Base-by-base conservation (phyloP, 2,888 invertebrate species). In the Hirudinaria manillensis region DNA sequence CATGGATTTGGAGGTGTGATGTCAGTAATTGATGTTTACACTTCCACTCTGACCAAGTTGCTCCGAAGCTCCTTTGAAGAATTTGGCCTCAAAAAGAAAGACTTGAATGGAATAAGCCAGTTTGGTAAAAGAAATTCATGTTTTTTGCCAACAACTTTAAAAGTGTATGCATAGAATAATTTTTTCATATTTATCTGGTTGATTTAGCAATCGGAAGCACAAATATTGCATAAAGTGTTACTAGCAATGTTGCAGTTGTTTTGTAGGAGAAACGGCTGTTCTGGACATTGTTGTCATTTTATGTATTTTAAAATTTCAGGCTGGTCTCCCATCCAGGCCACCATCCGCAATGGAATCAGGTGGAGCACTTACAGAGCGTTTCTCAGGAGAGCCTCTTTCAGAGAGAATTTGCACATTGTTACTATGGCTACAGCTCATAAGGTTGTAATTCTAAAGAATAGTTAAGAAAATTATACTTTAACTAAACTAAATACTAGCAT, bases 1-100 rank as follows among this genome's bases (percentile, higher is more conserved):
- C 80, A 80, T 66, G 80, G 80, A 38, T 80, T 76, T 65, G 80
- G 80, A 24, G 80, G 80, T 13, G 70, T 77, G 16, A 36, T 80
- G 77, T 76, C 80, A 16, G 78, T 80, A 19, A 45, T 24, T 3
- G 79, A 80, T 34, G 76, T 75, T 21, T 66, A 73, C 29, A 38
- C 78, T 3, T 79, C 80, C 16, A 77, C 78, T 16, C 71, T 76
- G 16, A 79, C 76, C 75, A 76, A 75, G 32, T 27, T 61, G 10
- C 71, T 77, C 72, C 56, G 75, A 45, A 36, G 24, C 6, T 75
- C 78, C 13, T 79, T 79, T 76, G 75, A 74, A 24, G 80, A 80
- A 74, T 67, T 79, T 19, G 79, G 78, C 13, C 72, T 80, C 21
- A 79, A 79, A 56, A 77, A 68, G 32, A 45, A 78, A 45, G 80